phyloP scores from a whole-genome alignment of 1,140 invertebrate genomes.

The Bombus sibiricus region DNA sequence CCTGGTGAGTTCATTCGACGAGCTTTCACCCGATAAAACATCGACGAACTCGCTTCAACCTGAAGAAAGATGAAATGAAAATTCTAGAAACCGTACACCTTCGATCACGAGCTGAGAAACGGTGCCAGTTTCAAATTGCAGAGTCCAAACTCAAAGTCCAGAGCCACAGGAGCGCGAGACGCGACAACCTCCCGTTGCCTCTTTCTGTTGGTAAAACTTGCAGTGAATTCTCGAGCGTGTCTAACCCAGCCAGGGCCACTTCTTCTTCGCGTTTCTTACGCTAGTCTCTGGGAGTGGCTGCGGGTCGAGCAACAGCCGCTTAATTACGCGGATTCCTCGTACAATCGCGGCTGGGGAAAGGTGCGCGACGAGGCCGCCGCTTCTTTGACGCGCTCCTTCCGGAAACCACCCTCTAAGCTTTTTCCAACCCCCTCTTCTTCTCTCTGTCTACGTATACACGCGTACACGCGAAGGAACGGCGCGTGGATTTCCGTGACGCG shows the following conservation, averaged over 20 bases:
- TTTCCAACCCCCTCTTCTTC: not conserved
- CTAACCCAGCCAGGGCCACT: constrained; percentile 23
- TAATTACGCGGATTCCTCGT: constrained; percentile 62
- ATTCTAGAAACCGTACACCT: too few species aligned
- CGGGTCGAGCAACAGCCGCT: constrained; percentile 64
- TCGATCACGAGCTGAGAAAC: too few species aligned
- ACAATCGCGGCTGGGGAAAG: constrained; percentile 49
- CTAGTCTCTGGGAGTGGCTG: constrained; percentile 55
- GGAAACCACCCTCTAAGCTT: constrained; percentile 48
- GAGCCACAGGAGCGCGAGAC: not conserved
- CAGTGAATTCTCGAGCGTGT: constrained; percentile 35
- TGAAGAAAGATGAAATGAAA: too few species aligned
- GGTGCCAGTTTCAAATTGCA: too few species aligned
- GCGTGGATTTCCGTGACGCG: constrained; percentile 18
- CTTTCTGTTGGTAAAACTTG: not conserved
- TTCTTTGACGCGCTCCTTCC: constrained; percentile 47
- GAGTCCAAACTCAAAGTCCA: too few species aligned
- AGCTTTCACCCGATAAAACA: too few species aligned
- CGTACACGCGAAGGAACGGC: not conserved
- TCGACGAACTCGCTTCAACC: too few species aligned
- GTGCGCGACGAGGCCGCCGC: constrained; percentile 49
- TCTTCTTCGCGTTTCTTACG: constrained; percentile 56
- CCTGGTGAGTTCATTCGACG: too few species aligned
- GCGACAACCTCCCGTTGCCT: not conserved
- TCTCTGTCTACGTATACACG: not conserved